Evolutionary conservation across 2,888 invertebrate genomes (phyloP), one percentile per base, ranked within the genome.

Genomic region (Tachina lurida): DNA sequence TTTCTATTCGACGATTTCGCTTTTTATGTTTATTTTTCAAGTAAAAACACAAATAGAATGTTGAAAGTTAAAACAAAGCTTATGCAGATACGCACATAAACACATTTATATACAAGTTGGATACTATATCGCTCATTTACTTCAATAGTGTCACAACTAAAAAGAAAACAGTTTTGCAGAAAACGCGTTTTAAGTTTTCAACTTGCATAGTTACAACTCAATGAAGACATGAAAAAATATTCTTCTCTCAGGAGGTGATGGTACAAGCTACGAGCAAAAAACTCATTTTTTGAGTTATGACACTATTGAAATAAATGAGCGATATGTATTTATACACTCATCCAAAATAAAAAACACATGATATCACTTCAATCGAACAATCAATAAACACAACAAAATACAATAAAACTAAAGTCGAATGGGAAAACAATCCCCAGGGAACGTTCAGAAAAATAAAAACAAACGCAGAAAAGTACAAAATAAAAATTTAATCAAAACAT

Each of bases 401-500:
- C 8, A 10, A 52, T 31, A 39, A 45, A 45, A 54, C 52, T 10
- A 8, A 54, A 7, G 52, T 52, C 39, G 22, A 22, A 63, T 43
- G 41, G 39, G 41, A 65, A 49, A 45, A 56, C 19, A 56, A 76
- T 77, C 19, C 58, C 58, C 9, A 22, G 67, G 58, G 47, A 76
- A 31, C 49, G n/a, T 49, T 22, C 4, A 47, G 31, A 31, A 67
- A 31, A 22, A 31, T 22, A 65, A 22, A 9, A 56, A 22, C 1
- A 22, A 15, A 63, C 1, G 54, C 10, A 49, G n/a, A 67, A 49
- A 49, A 2, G 47, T n/a, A 52, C 41, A 68, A 45, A 71, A 58
- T 15, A 22, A 45, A 71, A 71, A 58, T 62, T 62, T 74, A 74
- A 62, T 74, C 62, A 74, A 63, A 52, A 74, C 22, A 63, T 52